Evolutionary conservation across 2,113 vertebrate genomes (phyloP), one percentile per base, ranked within the genome.

Genomic region (Narcine bancroftii): DNA sequence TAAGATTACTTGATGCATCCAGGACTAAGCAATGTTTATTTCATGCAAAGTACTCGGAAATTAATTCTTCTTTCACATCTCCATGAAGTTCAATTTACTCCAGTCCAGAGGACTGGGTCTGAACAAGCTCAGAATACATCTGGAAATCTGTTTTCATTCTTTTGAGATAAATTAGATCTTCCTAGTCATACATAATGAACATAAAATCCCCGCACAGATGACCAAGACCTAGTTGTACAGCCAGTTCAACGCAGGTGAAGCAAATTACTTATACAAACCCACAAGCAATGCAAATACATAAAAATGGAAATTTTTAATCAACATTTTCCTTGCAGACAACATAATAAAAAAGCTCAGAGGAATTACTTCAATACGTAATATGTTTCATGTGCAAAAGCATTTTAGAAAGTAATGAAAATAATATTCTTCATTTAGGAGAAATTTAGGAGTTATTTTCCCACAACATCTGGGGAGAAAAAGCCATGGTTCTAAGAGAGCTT

Each of bases 401-500:
- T 96, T 94, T 93, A 91, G 89, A 24, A 65, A 92, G 94, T 93
- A 93, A 95, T 42, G 71, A 92, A 95, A 95, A 96, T 95, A 95
- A 92, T 93, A 93, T 94, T 92, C 92, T 95, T 93, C 95, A 94
- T 95, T 96, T 96, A 95, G 92, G 94, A 94, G 93, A 93, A 91
- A 83, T 77, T 50, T n/a, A n/a, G n/a, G n/a, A 5, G 45, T 26
- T 94, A 77, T 45, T 94, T 93, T 95, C 93, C 83, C 92, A 94
- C 93, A 94, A 87, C 92, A 94, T 94, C 95, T 17, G 75, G 77
- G 94, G 96, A 96, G 93, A 95, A 89, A 94, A 47, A 93, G 93
- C 94, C 96, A 97, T 45, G 50, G 24, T 97, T 96, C 93, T 26
- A 50, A 92, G 93, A 93, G 96, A 94, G 96, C 92, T 96, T 96